A percentile compares a stretch with the other conserved stretches of the same genome.
Conservation (phyloP, 2,888 invertebrate species). For the Microctonus hyperodae region DNA sequence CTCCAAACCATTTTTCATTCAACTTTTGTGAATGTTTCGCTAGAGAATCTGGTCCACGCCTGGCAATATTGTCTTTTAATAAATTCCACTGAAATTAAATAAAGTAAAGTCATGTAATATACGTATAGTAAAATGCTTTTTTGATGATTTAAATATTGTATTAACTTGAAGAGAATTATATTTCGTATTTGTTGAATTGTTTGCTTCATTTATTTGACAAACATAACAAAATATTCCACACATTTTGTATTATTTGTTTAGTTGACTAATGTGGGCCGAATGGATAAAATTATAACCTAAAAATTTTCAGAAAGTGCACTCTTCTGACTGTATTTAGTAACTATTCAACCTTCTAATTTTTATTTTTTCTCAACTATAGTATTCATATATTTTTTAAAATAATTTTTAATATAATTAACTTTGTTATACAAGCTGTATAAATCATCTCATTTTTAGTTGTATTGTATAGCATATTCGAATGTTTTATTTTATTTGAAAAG, state of each 20-base stretch:
- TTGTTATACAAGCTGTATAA: too few relatives aligned
- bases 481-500: too few relatives aligned
- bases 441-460: too few relatives aligned
- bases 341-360: too few relatives aligned
- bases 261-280: too few relatives aligned
- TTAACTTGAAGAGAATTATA: not conserved
- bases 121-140: conserved; percentile 22
- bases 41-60: conserved; percentile 69
- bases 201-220: conserved; percentile 37
- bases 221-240: conserved; percentile 68
- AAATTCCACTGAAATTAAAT: conserved; percentile 60
- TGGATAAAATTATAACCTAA: too few relatives aligned
- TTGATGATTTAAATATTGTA: not conserved
- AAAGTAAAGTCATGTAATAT: conserved; percentile 2
- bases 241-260: conserved; percentile 59
- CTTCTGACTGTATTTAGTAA: too few relatives aligned
- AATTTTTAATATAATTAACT: too few relatives aligned
- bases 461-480: too few relatives aligned
- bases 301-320: too few relatives aligned
- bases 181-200: not conserved
- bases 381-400: too few relatives aligned
- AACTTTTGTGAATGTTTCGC: conserved; percentile 41
- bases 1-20: conserved; percentile 50
- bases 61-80: conserved; percentile 62
- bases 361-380: too few relatives aligned